Evolutionary conservation across 2,113 vertebrate genomes (phyloP).

Genomic region (Shinisaurus crocodilurus): DNA sequence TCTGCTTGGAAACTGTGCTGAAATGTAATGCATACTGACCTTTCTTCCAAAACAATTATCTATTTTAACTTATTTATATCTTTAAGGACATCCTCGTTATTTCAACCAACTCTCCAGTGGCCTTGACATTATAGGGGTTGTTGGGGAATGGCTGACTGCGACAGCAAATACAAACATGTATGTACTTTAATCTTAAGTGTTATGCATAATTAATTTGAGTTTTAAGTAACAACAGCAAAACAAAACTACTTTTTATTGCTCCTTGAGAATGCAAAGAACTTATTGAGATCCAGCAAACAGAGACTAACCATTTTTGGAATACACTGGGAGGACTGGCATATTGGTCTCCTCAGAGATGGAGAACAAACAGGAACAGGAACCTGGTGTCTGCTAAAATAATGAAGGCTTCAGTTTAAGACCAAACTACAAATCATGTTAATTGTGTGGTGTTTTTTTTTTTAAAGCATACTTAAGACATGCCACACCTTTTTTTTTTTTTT

Average conservation of each 20-base stretch:
- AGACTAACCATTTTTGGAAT: background rate
- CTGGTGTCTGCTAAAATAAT: background rate
- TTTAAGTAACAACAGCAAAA: background rate
- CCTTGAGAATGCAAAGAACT: background rate
- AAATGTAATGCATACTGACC: background rate
- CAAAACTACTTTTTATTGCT: background rate
- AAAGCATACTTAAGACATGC: background rate
- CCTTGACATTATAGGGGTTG: slow-evolving; percentile 73
- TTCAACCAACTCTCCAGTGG: slow-evolving; percentile 79
- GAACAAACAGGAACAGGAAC: background rate
- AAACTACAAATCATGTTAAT: background rate
- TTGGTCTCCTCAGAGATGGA: background rate
- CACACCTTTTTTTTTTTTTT: background rate
- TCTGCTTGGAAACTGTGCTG: background rate
- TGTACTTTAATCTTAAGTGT: background rate
- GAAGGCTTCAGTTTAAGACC: background rate
- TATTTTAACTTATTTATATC: background rate
- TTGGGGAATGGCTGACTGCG: slow-evolving; percentile 77
- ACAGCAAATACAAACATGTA: slow-evolving; percentile 77
- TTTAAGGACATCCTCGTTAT: slow-evolving; percentile 71
- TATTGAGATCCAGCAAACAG: background rate
- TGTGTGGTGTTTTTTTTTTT: background rate
- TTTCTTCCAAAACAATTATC: background rate
- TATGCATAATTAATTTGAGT: background rate
- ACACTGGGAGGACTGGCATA: background rate